These are phyloP conservation scores for Rhyacophila evoluta DNA, from an alignment of 2,888 invertebrate genomes.

Conservation along the genomic window DNA sequence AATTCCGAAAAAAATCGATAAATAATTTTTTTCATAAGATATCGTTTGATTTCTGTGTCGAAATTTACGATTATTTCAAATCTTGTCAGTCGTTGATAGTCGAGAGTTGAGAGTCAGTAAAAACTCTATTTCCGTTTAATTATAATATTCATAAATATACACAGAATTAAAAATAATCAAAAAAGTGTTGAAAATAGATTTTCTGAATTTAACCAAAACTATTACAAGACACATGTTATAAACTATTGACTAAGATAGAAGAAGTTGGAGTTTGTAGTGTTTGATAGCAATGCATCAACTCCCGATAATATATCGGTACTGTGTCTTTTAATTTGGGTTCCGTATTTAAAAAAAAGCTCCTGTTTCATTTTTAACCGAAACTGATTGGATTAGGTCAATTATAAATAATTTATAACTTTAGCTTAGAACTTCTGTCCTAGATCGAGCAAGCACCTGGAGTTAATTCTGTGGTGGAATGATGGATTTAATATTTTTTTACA, in stretches of 20 bases:
- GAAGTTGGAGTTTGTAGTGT: background rate
- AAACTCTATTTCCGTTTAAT: too few relatives aligned
- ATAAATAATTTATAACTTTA: conserved; percentile 43
- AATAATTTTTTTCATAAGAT: too few relatives aligned
- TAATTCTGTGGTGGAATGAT: background rate
- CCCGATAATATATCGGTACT: background rate
- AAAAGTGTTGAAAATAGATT: too few relatives aligned
- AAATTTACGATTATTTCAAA: too few relatives aligned
- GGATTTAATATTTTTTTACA: background rate
- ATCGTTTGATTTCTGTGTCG: too few relatives aligned
- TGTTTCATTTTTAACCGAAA: conserved; percentile 20
- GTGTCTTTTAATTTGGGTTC: conserved; percentile 18
- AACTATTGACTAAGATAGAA: background rate
- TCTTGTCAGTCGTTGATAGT: too few relatives aligned
- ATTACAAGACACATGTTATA: too few relatives aligned
- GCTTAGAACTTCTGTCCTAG: conserved; percentile 20
- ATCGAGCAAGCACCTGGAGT: conserved; percentile 35
- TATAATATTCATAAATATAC: too few relatives aligned
- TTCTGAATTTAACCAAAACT: too few relatives aligned
- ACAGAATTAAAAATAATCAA: too few relatives aligned
- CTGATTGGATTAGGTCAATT: conserved; percentile 45
- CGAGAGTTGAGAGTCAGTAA: too few relatives aligned
- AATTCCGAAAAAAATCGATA: too few relatives aligned
- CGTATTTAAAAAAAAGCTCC: conserved; percentile 1
- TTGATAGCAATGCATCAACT: background rate